phyloP scores from a whole-genome alignment of 2,113 vertebrate genomes.

The Butastur rufipennis region DNA sequence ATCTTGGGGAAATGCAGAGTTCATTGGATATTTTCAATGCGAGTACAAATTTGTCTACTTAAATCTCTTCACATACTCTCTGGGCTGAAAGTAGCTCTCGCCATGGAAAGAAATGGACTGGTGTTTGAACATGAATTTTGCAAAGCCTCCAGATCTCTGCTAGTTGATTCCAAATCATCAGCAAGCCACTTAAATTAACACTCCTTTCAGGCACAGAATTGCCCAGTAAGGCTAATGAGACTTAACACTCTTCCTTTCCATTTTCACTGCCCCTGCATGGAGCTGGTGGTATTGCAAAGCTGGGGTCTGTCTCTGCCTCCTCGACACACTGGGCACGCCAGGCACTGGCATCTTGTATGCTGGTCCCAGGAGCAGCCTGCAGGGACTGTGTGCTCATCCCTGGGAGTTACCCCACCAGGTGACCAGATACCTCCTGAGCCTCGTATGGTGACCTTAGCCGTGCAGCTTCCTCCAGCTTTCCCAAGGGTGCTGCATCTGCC shows the following conservation, averaged over 20 bases:
- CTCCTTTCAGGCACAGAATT: neutral
- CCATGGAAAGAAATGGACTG: neutral
- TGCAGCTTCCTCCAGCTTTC: neutral
- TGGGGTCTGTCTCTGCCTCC: neutral
- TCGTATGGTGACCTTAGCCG: neutral
- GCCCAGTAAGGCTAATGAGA: neutral
- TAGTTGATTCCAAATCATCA: neutral
- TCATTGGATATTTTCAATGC: neutral
- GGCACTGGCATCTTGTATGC: neutral
- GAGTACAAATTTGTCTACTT: neutral
- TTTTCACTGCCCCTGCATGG: neutral
- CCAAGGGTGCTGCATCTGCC: neutral
- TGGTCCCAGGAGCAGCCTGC: neutral
- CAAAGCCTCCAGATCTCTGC: neutral
- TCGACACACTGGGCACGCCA: fast-evolving
- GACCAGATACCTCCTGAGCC: neutral
- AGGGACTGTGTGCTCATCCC: neutral
- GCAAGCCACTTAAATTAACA: neutral
- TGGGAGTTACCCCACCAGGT: neutral
- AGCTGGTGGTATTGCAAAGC: neutral
- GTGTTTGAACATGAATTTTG: neutral
- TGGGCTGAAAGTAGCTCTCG: neutral
- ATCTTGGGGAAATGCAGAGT: neutral
- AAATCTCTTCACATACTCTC: neutral
- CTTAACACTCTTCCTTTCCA: neutral